A percentile compares a stretch with the other conserved stretches of the same genome.
Evolutionary conservation across 2,888 invertebrate genomes (phyloP).

Genomic region (Halictus quadricinctus): DNA sequence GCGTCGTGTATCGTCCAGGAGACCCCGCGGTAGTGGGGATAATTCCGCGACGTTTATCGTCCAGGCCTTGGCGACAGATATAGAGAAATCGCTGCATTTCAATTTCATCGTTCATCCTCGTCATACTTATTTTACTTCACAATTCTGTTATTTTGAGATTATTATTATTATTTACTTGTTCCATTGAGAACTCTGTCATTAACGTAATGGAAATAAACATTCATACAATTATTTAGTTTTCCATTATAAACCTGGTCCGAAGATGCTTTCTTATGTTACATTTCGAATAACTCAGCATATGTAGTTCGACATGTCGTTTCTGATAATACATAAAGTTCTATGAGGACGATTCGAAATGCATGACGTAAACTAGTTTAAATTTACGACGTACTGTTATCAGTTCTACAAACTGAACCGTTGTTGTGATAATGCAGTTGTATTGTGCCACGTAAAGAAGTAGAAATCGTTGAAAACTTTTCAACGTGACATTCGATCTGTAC

Average conservation of each 20-base stretch:
- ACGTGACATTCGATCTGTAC: background rate
- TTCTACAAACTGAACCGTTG: background rate
- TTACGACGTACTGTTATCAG: background rate
- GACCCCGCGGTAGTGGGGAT: no score
- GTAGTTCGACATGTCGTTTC: background rate
- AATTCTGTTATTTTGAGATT: background rate
- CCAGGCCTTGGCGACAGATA: no score
- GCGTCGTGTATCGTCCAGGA: no score
- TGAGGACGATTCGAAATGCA: background rate
- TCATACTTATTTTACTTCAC: background rate
- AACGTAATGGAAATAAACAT: background rate
- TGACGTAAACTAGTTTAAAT: background rate
- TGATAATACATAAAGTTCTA: background rate
- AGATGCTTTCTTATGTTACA: background rate
- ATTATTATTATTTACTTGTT: no score
- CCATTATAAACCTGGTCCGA: background rate
- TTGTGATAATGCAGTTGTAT: background rate
- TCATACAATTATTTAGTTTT: background rate
- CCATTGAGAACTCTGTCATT: background rate
- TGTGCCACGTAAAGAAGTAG: background rate
- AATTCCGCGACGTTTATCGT: no score
- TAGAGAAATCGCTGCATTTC: background rate
- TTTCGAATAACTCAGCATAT: background rate
- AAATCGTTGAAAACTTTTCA: background rate
- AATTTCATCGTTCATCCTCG: background rate